phyloP scores from a whole-genome alignment of 2,888 invertebrate genomes.

The Megalurothrips usitatus region DNA sequence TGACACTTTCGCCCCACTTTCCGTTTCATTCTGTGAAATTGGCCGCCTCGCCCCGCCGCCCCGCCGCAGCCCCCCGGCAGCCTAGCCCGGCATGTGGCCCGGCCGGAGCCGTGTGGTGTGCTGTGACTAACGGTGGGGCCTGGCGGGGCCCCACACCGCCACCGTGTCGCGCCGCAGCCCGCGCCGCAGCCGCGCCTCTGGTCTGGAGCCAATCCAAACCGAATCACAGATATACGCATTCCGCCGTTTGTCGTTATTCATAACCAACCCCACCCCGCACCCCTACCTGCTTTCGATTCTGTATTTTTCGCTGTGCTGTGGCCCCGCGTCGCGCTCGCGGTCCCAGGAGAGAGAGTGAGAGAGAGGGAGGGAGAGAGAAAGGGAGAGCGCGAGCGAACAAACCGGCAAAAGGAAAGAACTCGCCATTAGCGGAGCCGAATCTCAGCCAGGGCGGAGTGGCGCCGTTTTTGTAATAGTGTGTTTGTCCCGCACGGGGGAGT shows the following conservation, averaged over 20 bases:
- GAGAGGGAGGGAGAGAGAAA: slow-evolving; percentile 19
- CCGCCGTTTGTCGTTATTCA: too few species aligned
- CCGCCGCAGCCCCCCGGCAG: not conserved
- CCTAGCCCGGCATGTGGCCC: not conserved
- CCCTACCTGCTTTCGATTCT: too few species aligned
- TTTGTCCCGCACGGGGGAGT: too few species aligned
- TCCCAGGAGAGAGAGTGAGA: slow-evolving; percentile 20
- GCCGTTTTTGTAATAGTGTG: too few species aligned
- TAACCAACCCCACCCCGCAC: too few species aligned
- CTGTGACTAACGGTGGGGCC: too few species aligned
- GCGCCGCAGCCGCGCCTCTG: not conserved
- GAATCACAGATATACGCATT: too few species aligned
- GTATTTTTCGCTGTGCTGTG: too few species aligned
- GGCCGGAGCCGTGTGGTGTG: too few species aligned
- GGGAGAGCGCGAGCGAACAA: not conserved
- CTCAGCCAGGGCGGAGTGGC: too few species aligned
- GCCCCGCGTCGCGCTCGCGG: not conserved
- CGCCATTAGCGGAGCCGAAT: too few species aligned
- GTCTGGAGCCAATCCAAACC: not conserved
- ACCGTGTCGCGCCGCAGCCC: not conserved
- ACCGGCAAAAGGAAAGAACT: not conserved
- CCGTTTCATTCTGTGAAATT: slow-evolving; percentile 12
- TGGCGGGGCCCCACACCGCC: too few species aligned
- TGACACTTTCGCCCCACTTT: slow-evolving; percentile 24
- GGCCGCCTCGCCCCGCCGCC: not conserved